Evolutionary conservation across 2,797 vertebrate species (phyloP).

Genomic region (Sebastes nivosus): DNA sequence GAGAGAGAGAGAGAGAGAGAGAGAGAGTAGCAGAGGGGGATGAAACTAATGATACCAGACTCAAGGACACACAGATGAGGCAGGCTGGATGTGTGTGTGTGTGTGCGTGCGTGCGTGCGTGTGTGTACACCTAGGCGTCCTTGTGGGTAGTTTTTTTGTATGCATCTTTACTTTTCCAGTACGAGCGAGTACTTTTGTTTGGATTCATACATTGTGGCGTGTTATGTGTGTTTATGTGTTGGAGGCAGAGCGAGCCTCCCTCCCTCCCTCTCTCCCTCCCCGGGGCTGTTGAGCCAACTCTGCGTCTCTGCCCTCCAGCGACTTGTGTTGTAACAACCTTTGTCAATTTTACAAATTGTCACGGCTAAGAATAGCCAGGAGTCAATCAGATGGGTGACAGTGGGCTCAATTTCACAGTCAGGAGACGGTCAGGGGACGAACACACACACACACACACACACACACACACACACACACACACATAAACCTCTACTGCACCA

Average conservation of each 20-base stretch:
- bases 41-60: slow-evolving; percentile 50
- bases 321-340: slow-evolving; percentile 56
- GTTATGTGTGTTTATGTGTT: background rate
- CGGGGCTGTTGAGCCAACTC: slow-evolving; percentile 9
- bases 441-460: background rate
- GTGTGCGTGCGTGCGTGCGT: background rate
- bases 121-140: background rate
- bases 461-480: background rate
- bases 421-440: slow-evolving; percentile 34
- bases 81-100: slow-evolving; percentile 1
- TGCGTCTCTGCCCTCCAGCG: slow-evolving; percentile 44
- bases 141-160: background rate
- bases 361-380: slow-evolving; percentile 59
- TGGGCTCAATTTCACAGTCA: slow-evolving; percentile 38
- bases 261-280: background rate
- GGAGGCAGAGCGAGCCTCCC: slow-evolving; percentile 20
- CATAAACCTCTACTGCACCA: background rate
- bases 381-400: slow-evolving; percentile 60
- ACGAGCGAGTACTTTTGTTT: background rate
- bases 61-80: slow-evolving; percentile 63
- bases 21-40: slow-evolving; percentile 19
- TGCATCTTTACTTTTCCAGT: background rate
- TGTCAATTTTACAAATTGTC: slow-evolving; percentile 69
- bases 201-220: background rate
- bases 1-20: slow-evolving; percentile 6